These are phyloP conservation scores for Poecile montanus DNA, from an alignment of 2,797 vertebrate species.

Conservation along the genomic window DNA sequence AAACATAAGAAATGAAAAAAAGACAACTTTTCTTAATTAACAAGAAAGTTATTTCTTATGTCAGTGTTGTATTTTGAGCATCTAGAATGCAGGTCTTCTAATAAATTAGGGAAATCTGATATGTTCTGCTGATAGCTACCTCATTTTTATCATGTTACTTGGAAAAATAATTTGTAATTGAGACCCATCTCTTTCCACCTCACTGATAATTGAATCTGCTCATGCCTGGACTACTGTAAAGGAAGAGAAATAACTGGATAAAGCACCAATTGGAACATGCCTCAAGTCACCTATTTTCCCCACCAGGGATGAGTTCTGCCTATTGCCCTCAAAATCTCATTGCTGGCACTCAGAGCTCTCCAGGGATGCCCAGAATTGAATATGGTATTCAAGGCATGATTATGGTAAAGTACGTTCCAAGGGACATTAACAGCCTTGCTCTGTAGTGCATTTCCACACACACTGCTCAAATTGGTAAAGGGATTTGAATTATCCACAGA, in stretches of 20 bases:
- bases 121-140: background rate
- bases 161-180: background rate
- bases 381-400: background rate
- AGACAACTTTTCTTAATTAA: background rate
- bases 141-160: background rate
- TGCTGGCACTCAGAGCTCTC: background rate
- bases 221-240: background rate
- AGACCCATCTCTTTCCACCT: background rate
- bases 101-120: background rate
- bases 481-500: background rate
- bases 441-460: background rate
- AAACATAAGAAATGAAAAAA: background rate
- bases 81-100: background rate
- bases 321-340: background rate
- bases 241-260: background rate
- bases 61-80: background rate
- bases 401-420: background rate
- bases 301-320: background rate
- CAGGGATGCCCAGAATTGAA: background rate
- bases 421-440: background rate
- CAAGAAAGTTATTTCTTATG: background rate
- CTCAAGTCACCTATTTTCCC: background rate
- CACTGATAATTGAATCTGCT: background rate
- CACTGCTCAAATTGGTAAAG: background rate
- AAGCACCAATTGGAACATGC: background rate